These are phyloP conservation scores for Drosophila atroscutellata DNA, from an alignment of 2,888 invertebrate species.

Conservation along the genomic window DNA sequence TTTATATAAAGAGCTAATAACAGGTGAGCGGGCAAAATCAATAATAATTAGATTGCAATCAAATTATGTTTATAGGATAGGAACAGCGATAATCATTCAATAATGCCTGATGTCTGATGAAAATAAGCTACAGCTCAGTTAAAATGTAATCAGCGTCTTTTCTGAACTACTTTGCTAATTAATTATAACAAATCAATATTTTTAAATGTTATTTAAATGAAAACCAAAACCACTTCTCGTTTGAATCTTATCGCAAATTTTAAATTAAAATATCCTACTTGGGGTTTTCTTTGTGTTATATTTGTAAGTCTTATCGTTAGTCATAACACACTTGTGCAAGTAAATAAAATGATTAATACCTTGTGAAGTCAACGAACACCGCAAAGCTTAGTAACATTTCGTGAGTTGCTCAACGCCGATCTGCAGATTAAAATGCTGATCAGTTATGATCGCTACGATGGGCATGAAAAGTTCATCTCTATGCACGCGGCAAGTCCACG, in stretches of 20 bases:
- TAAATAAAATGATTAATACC: conserved; percentile 15
- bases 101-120: conserved; percentile 3
- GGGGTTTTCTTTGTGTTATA: background rate
- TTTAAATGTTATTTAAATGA: background rate
- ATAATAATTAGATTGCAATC: conserved; percentile 45
- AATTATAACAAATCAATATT: background rate
- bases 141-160: background rate
- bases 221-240: background rate
- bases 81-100: conserved; percentile 43
- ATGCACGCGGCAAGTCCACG: conserved; percentile 34
- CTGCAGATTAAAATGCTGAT: conserved; percentile 50
- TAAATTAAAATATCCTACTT: background rate
- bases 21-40: conserved; percentile 39
- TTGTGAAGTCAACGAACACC: background rate
- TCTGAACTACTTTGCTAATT: background rate
- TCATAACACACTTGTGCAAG: no score
- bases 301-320: background rate
- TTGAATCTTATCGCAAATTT: background rate
- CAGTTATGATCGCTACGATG: conserved; percentile 47
- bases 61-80: conserved; percentile 26
- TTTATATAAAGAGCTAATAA: conserved; percentile 73
- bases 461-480: conserved; percentile 39
- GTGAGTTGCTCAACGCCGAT: conserved; percentile 28
- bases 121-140: conserved; percentile 12
- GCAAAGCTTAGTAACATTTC: background rate